phyloP scores from a whole-genome alignment of 2,113 vertebrate species.

The Felis catus region F.catus_Fca126_mat1.0 CM031420.1:73791501-73792000 shows the following conservation, averaged over 20 bases:
- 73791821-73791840: neutral
- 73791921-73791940: neutral
- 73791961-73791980: neutral
- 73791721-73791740: neutral
- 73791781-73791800: neutral
- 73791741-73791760: neutral
- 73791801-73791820: neutral
- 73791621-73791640: neutral
- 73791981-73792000: neutral
- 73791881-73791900: neutral
- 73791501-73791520: slow-evolving; percentile 27
- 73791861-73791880: neutral
- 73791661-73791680: neutral
- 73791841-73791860: neutral
- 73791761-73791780: neutral
- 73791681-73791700: neutral
- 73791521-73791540: neutral
- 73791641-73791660: neutral
- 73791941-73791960: neutral
- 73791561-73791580: neutral
- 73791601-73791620: neutral
- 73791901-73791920: neutral
- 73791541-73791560: neutral
- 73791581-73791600: neutral
- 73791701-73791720: neutral